Conservation (phyloP, 2,888 invertebrate genomes). For the Pterostichus niger region DNA sequence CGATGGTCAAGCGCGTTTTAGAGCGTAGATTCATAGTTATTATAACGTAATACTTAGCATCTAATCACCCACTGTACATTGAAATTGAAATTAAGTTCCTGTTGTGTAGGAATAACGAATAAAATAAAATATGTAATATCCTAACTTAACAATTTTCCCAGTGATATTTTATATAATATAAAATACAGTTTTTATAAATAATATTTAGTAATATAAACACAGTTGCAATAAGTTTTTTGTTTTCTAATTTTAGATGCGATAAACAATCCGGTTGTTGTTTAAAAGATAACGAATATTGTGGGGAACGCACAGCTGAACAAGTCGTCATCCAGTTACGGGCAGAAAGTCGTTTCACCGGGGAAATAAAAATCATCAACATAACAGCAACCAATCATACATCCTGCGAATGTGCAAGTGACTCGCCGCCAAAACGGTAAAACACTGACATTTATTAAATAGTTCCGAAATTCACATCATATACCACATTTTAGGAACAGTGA, state of each 20-base stretch:
- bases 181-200: too few relatives aligned
- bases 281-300: constrained; percentile 70
- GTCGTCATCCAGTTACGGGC: constrained; percentile 71
- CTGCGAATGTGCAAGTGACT: constrained; percentile 70
- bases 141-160: too few relatives aligned
- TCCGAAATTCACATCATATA: constrained; percentile 1
- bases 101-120: too few relatives aligned
- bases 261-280: constrained; percentile 73
- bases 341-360: constrained; percentile 63
- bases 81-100: too few relatives aligned
- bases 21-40: too few relatives aligned
- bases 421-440: constrained; percentile 67
- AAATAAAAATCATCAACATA: constrained; percentile 69
- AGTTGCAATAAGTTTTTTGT: background rate
- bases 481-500: constrained; percentile 20
- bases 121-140: too few relatives aligned
- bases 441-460: constrained; percentile 2
- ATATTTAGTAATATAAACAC: background rate
- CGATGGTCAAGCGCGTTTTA: too few relatives aligned
- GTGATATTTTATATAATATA: too few relatives aligned
- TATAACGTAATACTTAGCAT: too few relatives aligned
- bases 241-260: constrained; percentile 72
- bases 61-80: too few relatives aligned
- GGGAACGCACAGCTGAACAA: constrained; percentile 70
- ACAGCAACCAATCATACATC: constrained; percentile 72